Conservation (phyloP, 2,113 vertebrate genomes). For the Etia nguti region DNA sequence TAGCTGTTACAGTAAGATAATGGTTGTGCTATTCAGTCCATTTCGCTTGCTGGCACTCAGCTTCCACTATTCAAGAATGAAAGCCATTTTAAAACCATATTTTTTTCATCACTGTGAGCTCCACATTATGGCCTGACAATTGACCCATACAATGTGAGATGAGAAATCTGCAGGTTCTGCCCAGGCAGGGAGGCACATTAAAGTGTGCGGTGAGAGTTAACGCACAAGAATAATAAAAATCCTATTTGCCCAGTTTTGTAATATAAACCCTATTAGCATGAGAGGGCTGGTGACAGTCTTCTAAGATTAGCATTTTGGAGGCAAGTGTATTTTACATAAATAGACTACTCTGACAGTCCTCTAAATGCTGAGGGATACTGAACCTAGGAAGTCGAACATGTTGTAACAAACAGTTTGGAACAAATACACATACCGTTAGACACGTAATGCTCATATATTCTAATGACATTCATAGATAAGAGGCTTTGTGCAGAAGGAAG, state of each 20-base stretch:
- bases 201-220: not conserved
- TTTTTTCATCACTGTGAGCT: not conserved
- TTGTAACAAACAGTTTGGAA: not conserved
- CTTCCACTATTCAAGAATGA: not conserved
- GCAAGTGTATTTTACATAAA: not conserved
- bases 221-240: not conserved
- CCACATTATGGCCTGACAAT: not conserved
- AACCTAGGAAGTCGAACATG: not conserved
- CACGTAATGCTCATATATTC: not conserved
- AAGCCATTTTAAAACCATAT: not conserved
- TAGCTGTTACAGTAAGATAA: not conserved
- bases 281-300: not conserved
- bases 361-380: not conserved
- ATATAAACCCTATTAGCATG: not conserved
- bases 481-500: slow-evolving; percentile 13
- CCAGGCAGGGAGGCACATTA: not conserved
- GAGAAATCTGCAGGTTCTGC: not conserved
- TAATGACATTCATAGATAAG: not conserved
- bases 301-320: not conserved
- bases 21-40: not conserved
- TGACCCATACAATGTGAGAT: not conserved
- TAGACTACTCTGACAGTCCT: not conserved
- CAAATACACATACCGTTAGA: not conserved
- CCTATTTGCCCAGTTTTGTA: not conserved
- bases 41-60: not conserved